Conservation (phyloP, 2,888 invertebrate genomes). For the Scelioninae gen. 2 region DNA sequence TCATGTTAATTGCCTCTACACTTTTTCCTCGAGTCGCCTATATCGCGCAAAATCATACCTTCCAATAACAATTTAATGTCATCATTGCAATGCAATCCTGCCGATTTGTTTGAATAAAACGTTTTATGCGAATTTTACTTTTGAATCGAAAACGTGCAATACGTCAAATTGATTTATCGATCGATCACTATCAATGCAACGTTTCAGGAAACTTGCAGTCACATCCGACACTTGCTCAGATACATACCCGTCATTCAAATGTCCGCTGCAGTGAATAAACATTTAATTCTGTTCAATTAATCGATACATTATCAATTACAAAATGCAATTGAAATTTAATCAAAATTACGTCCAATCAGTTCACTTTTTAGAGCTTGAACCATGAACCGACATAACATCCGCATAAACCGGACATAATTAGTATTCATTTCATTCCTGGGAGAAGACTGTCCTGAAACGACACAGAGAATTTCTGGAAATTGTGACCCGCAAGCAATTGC, state of each 20-base stretch:
- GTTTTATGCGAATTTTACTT: background rate
- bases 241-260: background rate
- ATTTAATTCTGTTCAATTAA: background rate
- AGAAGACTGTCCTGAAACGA: no score
- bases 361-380: no score
- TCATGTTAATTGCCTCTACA: constrained; percentile 27
- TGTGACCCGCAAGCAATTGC: no score
- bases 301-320: background rate
- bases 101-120: background rate
- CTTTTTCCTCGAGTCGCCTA: constrained; percentile 32
- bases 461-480: no score
- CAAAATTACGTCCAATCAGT: no score
- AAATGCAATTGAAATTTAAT: background rate
- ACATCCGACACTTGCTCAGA: background rate
- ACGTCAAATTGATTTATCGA: constrained; percentile 5
- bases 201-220: background rate
- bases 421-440: no score
- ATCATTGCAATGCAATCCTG: constrained; percentile 6
- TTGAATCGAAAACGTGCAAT: background rate
- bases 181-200: background rate
- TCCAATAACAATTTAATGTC: constrained; percentile 18
- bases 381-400: no score
- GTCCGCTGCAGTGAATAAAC: background rate
- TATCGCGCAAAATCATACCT: constrained; percentile 19
- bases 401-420: no score